These are phyloP conservation scores for Pandemis corylana DNA, from an alignment of 2,888 invertebrate species.

Conservation along the genomic window DNA sequence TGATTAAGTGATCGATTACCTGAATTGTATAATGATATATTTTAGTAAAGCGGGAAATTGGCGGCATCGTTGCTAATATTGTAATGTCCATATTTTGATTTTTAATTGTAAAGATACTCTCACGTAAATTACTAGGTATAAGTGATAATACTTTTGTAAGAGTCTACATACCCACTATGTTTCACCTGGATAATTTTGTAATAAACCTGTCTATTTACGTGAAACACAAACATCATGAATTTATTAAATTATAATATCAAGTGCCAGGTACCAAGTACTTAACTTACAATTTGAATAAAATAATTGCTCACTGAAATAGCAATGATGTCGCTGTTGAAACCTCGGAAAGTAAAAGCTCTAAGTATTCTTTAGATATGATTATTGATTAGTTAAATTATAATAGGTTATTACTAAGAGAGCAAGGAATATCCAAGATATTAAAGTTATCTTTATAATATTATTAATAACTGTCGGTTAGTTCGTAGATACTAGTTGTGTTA, in stretches of 20 bases:
- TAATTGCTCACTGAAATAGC: conserved; percentile 73
- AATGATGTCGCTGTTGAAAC: conserved; percentile 64
- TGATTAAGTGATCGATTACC: conserved; percentile 21
- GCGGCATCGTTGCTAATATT: conserved; percentile 59
- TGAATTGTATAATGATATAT: conserved; percentile 46
- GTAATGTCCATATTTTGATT: conserved; percentile 9
- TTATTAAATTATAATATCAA: neutral
- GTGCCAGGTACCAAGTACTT: too few species aligned
- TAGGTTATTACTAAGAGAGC: conserved; percentile 77
- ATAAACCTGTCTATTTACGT: neutral
- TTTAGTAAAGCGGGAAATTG: conserved; percentile 53
- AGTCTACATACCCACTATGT: neutral
- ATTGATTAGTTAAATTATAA: conserved; percentile 77
- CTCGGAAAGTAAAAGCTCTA: conserved; percentile 69
- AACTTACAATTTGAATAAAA: conserved; percentile 37
- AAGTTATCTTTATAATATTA: conserved; percentile 67
- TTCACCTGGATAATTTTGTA: neutral
- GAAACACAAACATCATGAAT: neutral
- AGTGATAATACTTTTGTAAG: neutral
- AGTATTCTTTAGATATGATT: conserved; percentile 82
- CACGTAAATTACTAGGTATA: neutral
- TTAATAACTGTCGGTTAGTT: conserved; percentile 63
- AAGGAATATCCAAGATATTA: conserved; percentile 83
- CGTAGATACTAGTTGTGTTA: conserved; percentile 61
- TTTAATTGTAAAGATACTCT: neutral